Evolutionary conservation across 2,888 invertebrate genomes (phyloP).

Genomic region (Lordiphosa andalusiaca): DNA sequence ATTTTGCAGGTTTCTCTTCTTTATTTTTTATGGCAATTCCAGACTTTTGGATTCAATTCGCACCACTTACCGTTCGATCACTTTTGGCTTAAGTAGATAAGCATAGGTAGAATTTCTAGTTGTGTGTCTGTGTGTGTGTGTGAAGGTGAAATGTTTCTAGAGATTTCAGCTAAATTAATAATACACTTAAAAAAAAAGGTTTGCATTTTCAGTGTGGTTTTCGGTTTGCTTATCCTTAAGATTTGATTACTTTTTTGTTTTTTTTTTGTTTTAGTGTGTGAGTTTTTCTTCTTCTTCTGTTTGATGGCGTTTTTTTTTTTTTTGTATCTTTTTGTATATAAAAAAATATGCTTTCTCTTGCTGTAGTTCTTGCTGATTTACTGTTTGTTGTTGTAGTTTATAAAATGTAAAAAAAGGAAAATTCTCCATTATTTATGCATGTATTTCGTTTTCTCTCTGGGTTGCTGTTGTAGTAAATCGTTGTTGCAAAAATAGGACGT

Average conservation of each 20-base stretch:
- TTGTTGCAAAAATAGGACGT: constrained; percentile 81
- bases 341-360: constrained; percentile 57
- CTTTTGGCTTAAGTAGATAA: background rate
- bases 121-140: constrained; percentile 5
- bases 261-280: constrained; percentile 6
- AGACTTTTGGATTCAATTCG: no score
- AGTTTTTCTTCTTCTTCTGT: constrained; percentile 33
- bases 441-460: constrained; percentile 23
- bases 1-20: no score
- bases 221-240: constrained; percentile 16
- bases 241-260: constrained; percentile 43
- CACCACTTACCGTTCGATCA: background rate
- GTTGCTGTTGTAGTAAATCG: constrained; percentile 76
- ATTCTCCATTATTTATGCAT: constrained; percentile 36
- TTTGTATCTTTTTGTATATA: constrained; percentile 49
- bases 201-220: constrained; percentile 37
- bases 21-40: no score
- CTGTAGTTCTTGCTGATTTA: constrained; percentile 49
- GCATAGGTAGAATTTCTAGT: constrained; percentile 22
- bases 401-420: constrained; percentile 75
- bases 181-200: constrained; percentile 67
- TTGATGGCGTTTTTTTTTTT: constrained; percentile 30
- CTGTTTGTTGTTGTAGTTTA: constrained; percentile 40
- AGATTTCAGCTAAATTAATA: constrained; percentile 70
- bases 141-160: constrained; percentile 49